Evolutionary conservation across 1,140 invertebrate genomes (phyloP).

Genomic region (Temnothorax longispinosus): DNA sequence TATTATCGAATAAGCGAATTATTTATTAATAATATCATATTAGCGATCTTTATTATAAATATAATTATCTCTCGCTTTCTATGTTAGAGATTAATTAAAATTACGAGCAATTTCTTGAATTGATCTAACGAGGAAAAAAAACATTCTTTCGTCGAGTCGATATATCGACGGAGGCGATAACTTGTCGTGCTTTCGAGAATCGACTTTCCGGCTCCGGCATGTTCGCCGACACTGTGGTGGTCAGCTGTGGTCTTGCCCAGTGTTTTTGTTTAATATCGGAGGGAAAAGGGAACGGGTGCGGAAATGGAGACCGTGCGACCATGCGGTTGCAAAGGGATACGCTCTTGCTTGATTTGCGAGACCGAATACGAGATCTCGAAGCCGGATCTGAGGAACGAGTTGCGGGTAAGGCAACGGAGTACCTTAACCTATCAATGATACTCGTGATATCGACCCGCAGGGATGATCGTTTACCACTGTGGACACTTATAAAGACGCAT

Average conservation of each 20-base stretch:
- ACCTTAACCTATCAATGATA: not conserved
- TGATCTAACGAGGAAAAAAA: not conserved
- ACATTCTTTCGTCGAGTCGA: not conserved
- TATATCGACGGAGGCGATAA: not conserved
- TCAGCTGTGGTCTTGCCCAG: no score
- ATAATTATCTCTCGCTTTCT: not conserved
- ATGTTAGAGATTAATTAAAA: not conserved
- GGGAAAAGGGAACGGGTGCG: no score
- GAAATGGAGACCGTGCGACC: slow-evolving; percentile 90
- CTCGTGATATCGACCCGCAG: not conserved
- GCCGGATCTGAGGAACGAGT: slow-evolving; percentile 78
- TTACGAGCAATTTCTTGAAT: not conserved
- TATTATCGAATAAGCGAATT: not conserved
- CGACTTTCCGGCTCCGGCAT: not conserved
- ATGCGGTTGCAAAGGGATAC: slow-evolving; percentile 97
- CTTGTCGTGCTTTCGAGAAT: not conserved
- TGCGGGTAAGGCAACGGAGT: slow-evolving; percentile 74
- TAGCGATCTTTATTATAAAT: not conserved
- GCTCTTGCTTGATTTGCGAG: slow-evolving; percentile 95
- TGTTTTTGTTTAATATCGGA: not conserved
- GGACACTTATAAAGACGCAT: no score
- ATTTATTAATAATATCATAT: slow-evolving; percentile 11
- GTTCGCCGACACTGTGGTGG: not conserved
- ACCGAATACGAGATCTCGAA: slow-evolving; percentile 88
- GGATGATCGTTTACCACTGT: no score